Base-by-base conservation (phyloP, 2,888 invertebrate genomes). In the Brachypterus glaber region DNA sequence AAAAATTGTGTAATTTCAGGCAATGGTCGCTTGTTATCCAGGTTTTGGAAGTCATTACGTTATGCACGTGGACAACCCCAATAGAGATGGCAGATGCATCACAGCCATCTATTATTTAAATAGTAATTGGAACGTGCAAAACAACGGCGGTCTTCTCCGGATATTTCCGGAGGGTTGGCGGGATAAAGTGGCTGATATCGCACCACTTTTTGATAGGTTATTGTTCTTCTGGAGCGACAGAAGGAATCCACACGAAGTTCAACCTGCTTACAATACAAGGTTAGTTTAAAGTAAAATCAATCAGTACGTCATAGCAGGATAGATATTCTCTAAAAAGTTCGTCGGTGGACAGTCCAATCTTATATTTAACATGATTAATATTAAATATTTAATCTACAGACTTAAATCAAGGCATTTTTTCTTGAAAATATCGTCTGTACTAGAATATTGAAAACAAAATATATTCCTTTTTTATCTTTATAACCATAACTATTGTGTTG, bases 11-110 rank as follows among this genome's bases (percentile, higher is more conserved):
- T 49, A 55, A 49, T 67, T 71, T 13, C 68, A 96, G 95, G 96
- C 95, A 18, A 97, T 97, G 97, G 88, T 97, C 25, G 96, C 97
- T 25, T 95, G 95, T 62, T 97, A 97, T 65, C 97, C 96, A 0
- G 96, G 95, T 17, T 79, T 82, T 35, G 92, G 92, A 38, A 82
- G 91, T 8, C 88, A 89, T 59, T 97, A 97, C 66, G 89, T 96
- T 37, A 90, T 92, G 65, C 97, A 97, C 66, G 91, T 97, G 27
- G 97, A 97, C 68, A 97, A 97, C 70, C 96, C 97, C 4, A 91
- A 92, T 65, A 78, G 80, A 56, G 97, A 97, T 67, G 97, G 97
- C 12, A 77, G 97, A 47, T 92, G 93, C 60, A 89, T 97, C 58
- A 97, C 97, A 4, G 88, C 92, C 45, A 97, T 97, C 57, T 97